phyloP scores from a whole-genome alignment of 1,140 invertebrate genomes.

The Musca domestica region DNA sequence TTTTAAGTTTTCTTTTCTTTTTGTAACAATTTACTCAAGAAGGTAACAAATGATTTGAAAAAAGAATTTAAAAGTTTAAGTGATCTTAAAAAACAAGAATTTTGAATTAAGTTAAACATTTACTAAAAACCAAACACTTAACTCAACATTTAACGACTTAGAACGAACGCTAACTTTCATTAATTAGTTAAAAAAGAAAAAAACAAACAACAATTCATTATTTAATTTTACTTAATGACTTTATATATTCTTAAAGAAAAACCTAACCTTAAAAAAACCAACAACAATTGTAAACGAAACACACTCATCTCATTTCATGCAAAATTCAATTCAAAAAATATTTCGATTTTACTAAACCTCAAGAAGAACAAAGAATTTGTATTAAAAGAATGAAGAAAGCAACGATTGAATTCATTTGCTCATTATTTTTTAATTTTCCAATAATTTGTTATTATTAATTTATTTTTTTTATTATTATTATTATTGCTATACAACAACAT shows the following conservation, averaged over 20 bases:
- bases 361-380: background rate
- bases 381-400: background rate
- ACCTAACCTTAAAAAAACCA: background rate
- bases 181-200: background rate
- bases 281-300: no score
- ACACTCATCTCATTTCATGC: background rate
- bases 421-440: background rate
- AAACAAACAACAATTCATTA: no score
- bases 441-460: slow-evolving; percentile 11
- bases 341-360: background rate
- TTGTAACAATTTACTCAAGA: no score
- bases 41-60: no score
- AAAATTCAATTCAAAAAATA: background rate
- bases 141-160: no score
- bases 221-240: slow-evolving; percentile 3
- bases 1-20: no score
- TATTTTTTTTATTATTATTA: slow-evolving; percentile 10
- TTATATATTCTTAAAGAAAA: background rate
- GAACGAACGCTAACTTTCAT: background rate
- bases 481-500: background rate
- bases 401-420: background rate
- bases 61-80: no score
- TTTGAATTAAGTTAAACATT: no score
- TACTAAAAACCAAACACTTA: no score
- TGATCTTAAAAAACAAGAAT: no score